phyloP scores from a whole-genome alignment of 2,888 invertebrate species.

The Ecliptopera silaceata region DNA sequence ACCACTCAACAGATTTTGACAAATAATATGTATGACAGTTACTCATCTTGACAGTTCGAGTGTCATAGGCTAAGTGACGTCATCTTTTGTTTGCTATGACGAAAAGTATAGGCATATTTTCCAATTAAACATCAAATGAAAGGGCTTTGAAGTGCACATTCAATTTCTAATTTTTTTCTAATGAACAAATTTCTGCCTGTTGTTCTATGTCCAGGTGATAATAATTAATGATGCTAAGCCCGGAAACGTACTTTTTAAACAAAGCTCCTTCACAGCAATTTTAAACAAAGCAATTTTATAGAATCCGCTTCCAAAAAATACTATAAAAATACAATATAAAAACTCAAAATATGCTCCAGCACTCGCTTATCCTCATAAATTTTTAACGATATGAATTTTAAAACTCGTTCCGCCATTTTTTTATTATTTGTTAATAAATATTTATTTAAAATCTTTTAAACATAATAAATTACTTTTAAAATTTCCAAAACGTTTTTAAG shows the following conservation, averaged over 20 bases:
- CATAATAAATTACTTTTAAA: constrained; percentile 1
- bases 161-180: background rate
- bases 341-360: constrained; percentile 34
- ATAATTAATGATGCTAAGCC: constrained; percentile 18
- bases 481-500: background rate
- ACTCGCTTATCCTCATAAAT: constrained; percentile 44
- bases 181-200: background rate
- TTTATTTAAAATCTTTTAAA: constrained; percentile 5
- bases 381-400: constrained; percentile 42
- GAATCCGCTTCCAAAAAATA: constrained; percentile 31
- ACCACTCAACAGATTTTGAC: too few relatives aligned
- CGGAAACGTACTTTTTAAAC: constrained; percentile 35
- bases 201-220: constrained; percentile 18
- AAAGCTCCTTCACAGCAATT: constrained; percentile 36
- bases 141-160: too few relatives aligned
- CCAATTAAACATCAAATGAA: too few relatives aligned
- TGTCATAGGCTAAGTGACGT: too few relatives aligned
- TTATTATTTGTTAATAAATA: constrained; percentile 16
- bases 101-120: too few relatives aligned
- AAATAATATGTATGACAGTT: too few relatives aligned
- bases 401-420: constrained; percentile 34
- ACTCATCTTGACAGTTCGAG: too few relatives aligned
- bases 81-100: too few relatives aligned
- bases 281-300: constrained; percentile 38
- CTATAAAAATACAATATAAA: constrained; percentile 34